Percentiles rank a stretch among this genome's conserved stretches.
These are phyloP conservation scores for Phocoena sinus DNA, from an alignment of 2,113 vertebrate species.

Conservation along the genomic window DNA sequence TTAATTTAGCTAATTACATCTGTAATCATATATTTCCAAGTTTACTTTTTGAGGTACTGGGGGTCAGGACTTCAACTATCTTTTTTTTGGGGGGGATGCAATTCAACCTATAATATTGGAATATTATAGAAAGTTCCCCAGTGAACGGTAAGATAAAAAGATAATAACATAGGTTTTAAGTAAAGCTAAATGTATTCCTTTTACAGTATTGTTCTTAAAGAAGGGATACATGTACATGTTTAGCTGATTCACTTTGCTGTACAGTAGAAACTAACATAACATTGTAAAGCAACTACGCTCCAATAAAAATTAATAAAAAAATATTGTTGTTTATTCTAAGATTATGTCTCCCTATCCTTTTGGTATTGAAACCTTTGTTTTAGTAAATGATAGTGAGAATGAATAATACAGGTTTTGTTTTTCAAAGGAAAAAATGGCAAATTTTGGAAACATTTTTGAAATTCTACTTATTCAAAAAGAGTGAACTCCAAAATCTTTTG, in stretches of 20 bases:
- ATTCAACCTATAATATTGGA: not conserved
- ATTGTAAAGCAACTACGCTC: no score
- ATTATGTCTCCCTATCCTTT: not conserved
- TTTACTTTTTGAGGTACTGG: not conserved
- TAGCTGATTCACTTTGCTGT: no score
- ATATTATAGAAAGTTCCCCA: not conserved
- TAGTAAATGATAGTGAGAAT: not conserved
- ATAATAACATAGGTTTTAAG: not conserved
- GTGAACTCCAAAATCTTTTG: not conserved
- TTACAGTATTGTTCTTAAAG: not conserved
- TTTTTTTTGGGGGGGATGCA: not conserved
- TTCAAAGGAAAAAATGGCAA: not conserved
- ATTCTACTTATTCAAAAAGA: not conserved
- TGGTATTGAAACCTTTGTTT: not conserved
- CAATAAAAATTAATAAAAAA: no score
- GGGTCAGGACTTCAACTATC: not conserved
- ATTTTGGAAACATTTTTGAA: slow-evolving; percentile 5
- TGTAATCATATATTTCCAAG: not conserved
- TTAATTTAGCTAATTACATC: not conserved
- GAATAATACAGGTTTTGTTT: not conserved
- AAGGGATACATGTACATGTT: no score
- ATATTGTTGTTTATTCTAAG: not conserved
- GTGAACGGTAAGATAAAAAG: not conserved
- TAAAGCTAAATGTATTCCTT: not conserved
- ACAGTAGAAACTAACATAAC: no score